Evolutionary conservation across 2,888 invertebrate genomes (phyloP).

Genomic region (Sycophila texana): DNA sequence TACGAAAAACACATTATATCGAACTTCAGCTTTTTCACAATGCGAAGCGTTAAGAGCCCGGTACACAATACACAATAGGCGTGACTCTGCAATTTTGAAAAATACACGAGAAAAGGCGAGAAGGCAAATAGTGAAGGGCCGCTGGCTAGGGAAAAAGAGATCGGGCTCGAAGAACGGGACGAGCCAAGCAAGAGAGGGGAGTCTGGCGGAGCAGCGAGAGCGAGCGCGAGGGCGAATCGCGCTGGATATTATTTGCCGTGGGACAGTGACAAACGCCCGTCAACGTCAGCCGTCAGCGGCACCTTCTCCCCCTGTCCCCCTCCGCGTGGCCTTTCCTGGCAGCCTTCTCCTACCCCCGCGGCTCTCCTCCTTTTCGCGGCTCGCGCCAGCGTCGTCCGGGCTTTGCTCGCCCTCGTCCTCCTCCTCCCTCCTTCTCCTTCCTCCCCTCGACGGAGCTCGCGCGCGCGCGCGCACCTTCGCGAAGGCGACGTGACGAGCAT

Average conservation of each 20-base stretch:
- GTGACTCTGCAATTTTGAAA: not conserved
- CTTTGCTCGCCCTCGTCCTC: not conserved
- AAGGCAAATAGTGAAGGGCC: too few relatives aligned
- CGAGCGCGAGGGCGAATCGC: slow-evolving; percentile 59
- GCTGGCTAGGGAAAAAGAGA: slow-evolving; percentile 62
- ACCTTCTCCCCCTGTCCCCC: slow-evolving; percentile 48
- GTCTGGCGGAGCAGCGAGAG: slow-evolving; percentile 53
- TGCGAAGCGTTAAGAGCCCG: too few relatives aligned
- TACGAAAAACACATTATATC: too few relatives aligned
- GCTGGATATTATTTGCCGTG: slow-evolving; percentile 73
- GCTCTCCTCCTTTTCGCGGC: slow-evolving; percentile 36
- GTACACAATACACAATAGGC: too few relatives aligned
- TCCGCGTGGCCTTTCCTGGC: not conserved
- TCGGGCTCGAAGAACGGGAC: slow-evolving; percentile 34
- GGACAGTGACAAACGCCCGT: slow-evolving; percentile 75
- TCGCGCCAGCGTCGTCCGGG: slow-evolving; percentile 13
- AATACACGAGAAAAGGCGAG: slow-evolving; percentile 10
- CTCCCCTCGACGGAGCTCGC: slow-evolving; percentile 25
- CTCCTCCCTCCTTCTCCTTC: slow-evolving; percentile 35
- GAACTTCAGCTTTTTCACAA: too few relatives aligned
- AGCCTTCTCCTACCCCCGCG: not conserved
- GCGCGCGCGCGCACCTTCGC: slow-evolving; percentile 53
- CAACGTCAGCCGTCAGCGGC: slow-evolving; percentile 67
- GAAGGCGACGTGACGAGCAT: slow-evolving; percentile 72
- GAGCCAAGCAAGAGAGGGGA: slow-evolving; percentile 28